Conservation (phyloP, 2,888 invertebrate species). For the Ichneumoninae sp. region DNA sequence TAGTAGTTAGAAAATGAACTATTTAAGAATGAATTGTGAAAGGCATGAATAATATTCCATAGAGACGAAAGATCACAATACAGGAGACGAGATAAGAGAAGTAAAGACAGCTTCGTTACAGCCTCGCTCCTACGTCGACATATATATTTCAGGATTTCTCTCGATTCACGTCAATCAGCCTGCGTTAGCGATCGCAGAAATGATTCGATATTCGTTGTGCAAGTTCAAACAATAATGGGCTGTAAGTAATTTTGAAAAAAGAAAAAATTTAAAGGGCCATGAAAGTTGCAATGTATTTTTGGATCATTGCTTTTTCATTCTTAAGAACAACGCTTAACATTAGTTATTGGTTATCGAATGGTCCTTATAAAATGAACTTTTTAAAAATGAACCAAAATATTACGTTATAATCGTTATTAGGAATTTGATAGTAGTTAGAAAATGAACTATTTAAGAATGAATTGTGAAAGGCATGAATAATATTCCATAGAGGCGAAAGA, state of each 20-base stretch:
- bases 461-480: not conserved
- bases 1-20: too few relatives aligned
- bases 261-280: too few relatives aligned
- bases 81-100: not conserved
- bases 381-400: too few relatives aligned
- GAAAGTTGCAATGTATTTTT: too few relatives aligned
- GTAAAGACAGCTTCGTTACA: slow-evolving; percentile 55
- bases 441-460: not conserved
- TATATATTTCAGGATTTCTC: slow-evolving; percentile 21
- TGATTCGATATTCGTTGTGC: too few relatives aligned
- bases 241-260: too few relatives aligned
- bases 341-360: not conserved
- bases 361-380: too few relatives aligned
- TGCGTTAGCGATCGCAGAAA: slow-evolving; percentile 1
- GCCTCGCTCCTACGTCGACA: slow-evolving; percentile 46
- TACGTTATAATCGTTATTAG: too few relatives aligned
- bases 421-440: too few relatives aligned
- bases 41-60: not conserved
- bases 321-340: too few relatives aligned
- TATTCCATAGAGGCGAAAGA: not conserved
- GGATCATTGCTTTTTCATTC: too few relatives aligned
- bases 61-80: not conserved
- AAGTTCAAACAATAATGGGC: too few relatives aligned
- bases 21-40: not conserved
- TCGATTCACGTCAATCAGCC: slow-evolving; percentile 61